Evolutionary conservation across 2,888 invertebrate genomes (phyloP).

Genomic region (Hydrotaea diabolus): DNA sequence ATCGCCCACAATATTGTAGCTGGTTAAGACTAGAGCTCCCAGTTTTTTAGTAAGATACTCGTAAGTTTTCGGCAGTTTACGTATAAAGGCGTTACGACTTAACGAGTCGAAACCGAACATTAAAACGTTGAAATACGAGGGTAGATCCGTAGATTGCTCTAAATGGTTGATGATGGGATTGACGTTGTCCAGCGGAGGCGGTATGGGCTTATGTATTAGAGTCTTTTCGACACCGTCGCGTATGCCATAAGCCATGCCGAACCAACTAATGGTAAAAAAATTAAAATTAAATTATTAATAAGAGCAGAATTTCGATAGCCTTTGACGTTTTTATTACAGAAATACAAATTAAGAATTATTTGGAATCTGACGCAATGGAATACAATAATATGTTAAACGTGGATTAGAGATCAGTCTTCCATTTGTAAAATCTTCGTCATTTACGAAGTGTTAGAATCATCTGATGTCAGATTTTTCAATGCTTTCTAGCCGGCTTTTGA

Average conservation of each 20-base stretch:
- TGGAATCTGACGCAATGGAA: no score
- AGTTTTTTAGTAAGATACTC: conserved; percentile 85
- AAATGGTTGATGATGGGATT: conserved; percentile 50
- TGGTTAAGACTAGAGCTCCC: conserved; percentile 85
- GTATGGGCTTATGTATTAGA: conserved; percentile 59
- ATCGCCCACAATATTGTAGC: conserved; percentile 93
- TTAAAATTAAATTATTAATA: background rate
- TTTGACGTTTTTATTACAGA: no score
- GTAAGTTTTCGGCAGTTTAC: conserved; percentile 89
- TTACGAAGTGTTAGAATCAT: no score
- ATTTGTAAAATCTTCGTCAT: no score
- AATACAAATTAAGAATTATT: no score
- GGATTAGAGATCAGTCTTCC: no score
- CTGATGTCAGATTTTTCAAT: no score
- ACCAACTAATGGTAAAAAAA: conserved; percentile 82
- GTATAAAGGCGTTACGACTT: conserved; percentile 89
- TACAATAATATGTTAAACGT: no score
- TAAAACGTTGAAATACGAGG: conserved; percentile 84
- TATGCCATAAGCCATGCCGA: conserved; percentile 85
- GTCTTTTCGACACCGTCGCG: conserved; percentile 78
- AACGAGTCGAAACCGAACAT: conserved; percentile 95
- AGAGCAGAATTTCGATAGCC: no score
- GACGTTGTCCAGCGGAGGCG: conserved; percentile 48
- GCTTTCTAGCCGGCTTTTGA: no score
- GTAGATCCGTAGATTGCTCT: conserved; percentile 50